phyloP scores from a whole-genome alignment of 2,113 vertebrate genomes.

The Saimiri boliviensis region DNA sequence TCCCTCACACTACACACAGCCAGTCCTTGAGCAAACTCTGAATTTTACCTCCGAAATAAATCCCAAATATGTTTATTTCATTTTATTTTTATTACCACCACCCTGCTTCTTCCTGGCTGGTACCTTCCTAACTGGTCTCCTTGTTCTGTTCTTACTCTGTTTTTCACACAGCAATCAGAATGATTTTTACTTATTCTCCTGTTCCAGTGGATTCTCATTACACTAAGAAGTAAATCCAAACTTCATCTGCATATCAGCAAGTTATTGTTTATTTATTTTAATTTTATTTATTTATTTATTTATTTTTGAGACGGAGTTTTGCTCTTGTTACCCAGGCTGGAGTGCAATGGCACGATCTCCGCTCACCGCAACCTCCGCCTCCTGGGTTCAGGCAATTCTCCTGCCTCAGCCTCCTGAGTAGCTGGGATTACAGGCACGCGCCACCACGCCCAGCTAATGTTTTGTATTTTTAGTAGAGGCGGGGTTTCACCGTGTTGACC shows the following conservation, averaged over 20 bases:
- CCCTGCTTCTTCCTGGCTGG: neutral
- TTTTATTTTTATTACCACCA: neutral
- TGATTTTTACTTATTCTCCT: neutral
- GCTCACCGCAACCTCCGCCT: too few relatives aligned
- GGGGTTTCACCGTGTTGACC: too few relatives aligned
- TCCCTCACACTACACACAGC: too few relatives aligned
- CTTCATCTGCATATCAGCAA: neutral
- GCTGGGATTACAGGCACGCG: too few relatives aligned
- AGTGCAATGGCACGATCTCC: too few relatives aligned
- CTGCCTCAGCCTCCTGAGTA: too few relatives aligned
- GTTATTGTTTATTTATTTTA: neutral
- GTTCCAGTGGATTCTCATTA: neutral
- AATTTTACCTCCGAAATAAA: neutral
- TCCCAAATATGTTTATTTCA: neutral
- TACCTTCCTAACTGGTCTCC: neutral
- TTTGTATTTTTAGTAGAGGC: too few relatives aligned
- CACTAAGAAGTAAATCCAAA: neutral
- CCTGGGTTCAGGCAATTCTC: too few relatives aligned
- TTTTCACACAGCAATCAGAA: neutral
- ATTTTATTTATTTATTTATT: neutral
- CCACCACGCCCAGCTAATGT: too few relatives aligned
- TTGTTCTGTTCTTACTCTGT: neutral
- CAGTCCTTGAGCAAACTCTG: neutral
- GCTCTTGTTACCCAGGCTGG: too few relatives aligned
- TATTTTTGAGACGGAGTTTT: too few relatives aligned